Conservation (phyloP, 2,113 vertebrate genomes). For the Syngnathus scovelli region DNA sequence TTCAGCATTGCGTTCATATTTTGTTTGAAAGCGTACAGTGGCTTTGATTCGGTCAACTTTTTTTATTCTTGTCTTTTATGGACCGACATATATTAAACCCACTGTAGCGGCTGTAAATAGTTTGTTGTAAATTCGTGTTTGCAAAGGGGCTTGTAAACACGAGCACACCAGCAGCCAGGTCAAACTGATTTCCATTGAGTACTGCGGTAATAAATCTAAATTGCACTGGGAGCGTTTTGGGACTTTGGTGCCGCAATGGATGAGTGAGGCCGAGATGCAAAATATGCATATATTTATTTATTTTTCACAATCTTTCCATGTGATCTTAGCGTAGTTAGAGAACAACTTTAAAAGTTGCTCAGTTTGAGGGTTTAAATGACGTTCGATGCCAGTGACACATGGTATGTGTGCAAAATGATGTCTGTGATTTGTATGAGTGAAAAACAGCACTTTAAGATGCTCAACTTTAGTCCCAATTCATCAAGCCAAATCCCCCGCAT, state of each 20-base stretch:
- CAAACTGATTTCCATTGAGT: slow-evolving; percentile 30
- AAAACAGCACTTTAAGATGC: neutral
- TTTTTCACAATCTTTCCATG: neutral
- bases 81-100: slow-evolving; percentile 71
- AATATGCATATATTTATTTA: too few relatives aligned
- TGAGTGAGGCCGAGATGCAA: neutral
- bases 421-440: neutral
- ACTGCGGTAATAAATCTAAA: neutral
- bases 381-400: neutral
- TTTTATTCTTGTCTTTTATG: slow-evolving; percentile 70
- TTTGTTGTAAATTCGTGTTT: slow-evolving; percentile 61
- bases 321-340: neutral
- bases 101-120: slow-evolving; percentile 68
- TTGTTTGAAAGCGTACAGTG: neutral
- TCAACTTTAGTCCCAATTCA: neutral
- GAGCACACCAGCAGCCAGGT: slow-evolving; percentile 61
- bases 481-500: slow-evolving; percentile 8
- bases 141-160: slow-evolving; percentile 73
- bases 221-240: neutral
- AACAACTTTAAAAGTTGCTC: neutral
- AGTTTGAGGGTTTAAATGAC: neutral
- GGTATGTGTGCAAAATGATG: neutral
- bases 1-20: neutral
- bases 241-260: neutral
- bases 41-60: neutral